Evolutionary conservation across 2,888 invertebrate genomes (phyloP).

Genomic region (Pocota personata): DNA sequence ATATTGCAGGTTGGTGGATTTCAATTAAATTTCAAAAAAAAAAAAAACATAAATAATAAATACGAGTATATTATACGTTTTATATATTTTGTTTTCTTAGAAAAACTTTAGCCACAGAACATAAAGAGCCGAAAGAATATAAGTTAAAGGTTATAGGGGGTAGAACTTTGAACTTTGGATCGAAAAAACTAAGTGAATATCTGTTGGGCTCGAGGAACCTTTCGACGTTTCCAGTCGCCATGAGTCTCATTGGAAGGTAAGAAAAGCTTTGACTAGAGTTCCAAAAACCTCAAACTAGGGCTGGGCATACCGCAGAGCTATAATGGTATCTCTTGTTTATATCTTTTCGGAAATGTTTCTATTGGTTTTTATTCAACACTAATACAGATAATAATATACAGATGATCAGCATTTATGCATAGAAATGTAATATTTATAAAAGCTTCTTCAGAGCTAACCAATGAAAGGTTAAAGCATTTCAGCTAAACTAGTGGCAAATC

Average conservation of each 20-base stretch:
- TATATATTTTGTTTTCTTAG: conserved; percentile 24
- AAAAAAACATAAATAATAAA: background rate
- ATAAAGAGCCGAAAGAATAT: conserved; percentile 33
- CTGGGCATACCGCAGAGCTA: no score
- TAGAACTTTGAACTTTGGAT: conserved; percentile 79
- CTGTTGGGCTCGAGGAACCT: conserved; percentile 90
- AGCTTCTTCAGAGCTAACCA: no score
- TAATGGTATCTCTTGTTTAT: no score
- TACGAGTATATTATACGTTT: background rate
- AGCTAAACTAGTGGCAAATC: no score
- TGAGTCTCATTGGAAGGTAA: conserved; percentile 93
- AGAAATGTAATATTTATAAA: no score
- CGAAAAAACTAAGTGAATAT: conserved; percentile 87
- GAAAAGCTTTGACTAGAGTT: conserved; percentile 30
- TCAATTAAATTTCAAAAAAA: background rate
- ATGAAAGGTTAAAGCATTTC: no score
- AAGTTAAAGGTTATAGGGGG: conserved; percentile 17
- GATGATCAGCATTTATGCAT: no score
- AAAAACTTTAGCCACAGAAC: conserved; percentile 61
- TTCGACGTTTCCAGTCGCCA: conserved; percentile 91
- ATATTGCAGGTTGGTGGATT: conserved; percentile 78
- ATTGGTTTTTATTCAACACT: no score
- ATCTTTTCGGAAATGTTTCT: no score
- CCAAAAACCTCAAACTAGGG: conserved; percentile 23
- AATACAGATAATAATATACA: no score